Conservation (phyloP, 2,113 vertebrate genomes). For the Motacilla tschutschensis region DNA sequence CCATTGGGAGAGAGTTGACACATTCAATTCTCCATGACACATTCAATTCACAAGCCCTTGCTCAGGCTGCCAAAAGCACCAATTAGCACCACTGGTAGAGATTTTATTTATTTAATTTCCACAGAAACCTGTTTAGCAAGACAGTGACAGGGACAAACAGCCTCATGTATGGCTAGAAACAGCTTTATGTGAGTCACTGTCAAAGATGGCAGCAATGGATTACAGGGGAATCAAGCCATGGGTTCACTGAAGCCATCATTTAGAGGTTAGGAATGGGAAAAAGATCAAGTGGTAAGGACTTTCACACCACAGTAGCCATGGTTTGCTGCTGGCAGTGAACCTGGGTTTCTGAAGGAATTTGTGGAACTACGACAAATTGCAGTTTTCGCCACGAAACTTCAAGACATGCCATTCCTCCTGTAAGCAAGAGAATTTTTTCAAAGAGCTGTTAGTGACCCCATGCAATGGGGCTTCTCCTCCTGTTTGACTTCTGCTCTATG, state of each 20-base stretch:
- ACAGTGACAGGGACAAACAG: background rate
- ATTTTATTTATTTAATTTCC: slow-evolving; percentile 53
- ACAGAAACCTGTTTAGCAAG: slow-evolving; percentile 37
- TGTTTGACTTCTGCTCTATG: accelerated
- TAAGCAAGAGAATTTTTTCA: background rate
- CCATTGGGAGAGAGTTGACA: slow-evolving; percentile 38
- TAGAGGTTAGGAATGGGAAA: background rate
- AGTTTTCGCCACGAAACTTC: background rate
- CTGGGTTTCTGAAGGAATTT: background rate
- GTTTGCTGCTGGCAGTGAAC: background rate
- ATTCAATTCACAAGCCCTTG: slow-evolving; percentile 41
- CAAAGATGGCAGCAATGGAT: slow-evolving; percentile 4
- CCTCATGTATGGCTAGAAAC: background rate
- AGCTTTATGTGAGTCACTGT: background rate
- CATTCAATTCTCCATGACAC: slow-evolving; percentile 58
- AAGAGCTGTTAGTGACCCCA: background rate
- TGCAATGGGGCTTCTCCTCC: background rate
- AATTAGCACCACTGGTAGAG: slow-evolving; percentile 41
- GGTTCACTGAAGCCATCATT: background rate
- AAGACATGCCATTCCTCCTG: background rate
- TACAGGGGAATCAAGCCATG: background rate
- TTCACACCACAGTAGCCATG: background rate
- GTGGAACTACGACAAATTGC: accelerated
- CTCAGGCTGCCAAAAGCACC: slow-evolving; percentile 48
- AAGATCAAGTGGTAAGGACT: background rate